A percentile compares a stretch with the other conserved stretches of the same genome.
These are phyloP conservation scores for Masnerella sp. DNA, from an alignment of 2,888 invertebrate genomes.

Conservation along the genomic window DNA sequence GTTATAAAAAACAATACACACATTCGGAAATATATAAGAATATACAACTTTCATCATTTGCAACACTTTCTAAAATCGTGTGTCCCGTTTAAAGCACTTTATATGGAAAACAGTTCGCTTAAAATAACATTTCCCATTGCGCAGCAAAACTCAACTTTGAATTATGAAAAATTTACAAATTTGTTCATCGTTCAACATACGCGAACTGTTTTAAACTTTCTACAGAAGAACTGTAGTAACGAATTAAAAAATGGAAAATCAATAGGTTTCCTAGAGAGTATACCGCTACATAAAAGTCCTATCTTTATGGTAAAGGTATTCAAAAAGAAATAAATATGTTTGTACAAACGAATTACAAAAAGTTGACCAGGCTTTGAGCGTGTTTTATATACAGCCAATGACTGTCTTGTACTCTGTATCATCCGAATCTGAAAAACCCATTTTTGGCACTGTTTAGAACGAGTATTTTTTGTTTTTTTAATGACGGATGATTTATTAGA, in stretches of 20 bases:
- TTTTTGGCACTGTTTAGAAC: constrained; percentile 59
- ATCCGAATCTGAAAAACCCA: constrained; percentile 69
- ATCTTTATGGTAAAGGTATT: constrained; percentile 28
- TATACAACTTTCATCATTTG: constrained; percentile 26
- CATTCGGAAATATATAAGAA: constrained; percentile 15
- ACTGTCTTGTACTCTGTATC: constrained; percentile 68
- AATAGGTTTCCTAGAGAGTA: constrained; percentile 1
- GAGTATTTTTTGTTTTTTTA: constrained; percentile 1
- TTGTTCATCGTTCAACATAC: neutral
- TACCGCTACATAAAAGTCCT: constrained; percentile 9
- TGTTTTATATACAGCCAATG: constrained; percentile 73
- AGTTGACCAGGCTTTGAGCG: constrained; percentile 47
- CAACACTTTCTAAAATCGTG: constrained; percentile 6
- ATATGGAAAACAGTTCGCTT: constrained; percentile 1
- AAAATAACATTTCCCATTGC: neutral
- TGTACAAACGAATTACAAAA: constrained; percentile 41
- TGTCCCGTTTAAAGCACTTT: constrained; percentile 22
- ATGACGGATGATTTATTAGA: constrained; percentile 36
- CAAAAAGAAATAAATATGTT: constrained; percentile 6
- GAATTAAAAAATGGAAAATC: too few species aligned
- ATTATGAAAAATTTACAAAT: constrained; percentile 13
- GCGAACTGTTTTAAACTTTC: neutral
- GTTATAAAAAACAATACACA: constrained; percentile 6
- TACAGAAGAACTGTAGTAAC: too few species aligned
- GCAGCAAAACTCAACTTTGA: constrained; percentile 2